These are phyloP conservation scores for Melanerpes aurifrons DNA, from an alignment of 2,113 vertebrate genomes.

Conservation along the genomic window DNA sequence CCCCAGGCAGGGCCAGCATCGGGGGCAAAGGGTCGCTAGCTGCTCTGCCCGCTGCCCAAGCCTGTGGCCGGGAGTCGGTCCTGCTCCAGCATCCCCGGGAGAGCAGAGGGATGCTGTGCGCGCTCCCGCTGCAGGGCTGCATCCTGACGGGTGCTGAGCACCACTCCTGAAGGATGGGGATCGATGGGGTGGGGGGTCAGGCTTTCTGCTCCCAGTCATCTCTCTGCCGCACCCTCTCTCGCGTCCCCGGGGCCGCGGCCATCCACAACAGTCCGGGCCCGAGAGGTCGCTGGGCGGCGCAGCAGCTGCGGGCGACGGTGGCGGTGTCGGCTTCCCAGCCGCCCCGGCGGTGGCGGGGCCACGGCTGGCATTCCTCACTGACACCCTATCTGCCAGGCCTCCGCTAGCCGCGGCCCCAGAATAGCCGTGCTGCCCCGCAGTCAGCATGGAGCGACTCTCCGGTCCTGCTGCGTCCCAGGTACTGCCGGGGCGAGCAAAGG, in stretches of 20 bases:
- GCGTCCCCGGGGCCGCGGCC: not conserved
- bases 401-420: conserved; percentile 47
- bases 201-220: not conserved
- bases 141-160: not conserved
- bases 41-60: not conserved
- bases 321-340: not conserved
- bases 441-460: conserved; percentile 52
- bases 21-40: not conserved
- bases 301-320: not conserved
- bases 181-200: fast-evolving
- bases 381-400: conserved; percentile 56
- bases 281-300: not conserved
- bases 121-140: not conserved
- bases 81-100: not conserved
- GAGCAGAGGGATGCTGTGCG: not conserved
- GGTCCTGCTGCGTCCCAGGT: conserved; percentile 30
- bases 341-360: not conserved
- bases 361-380: conserved; percentile 50
- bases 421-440: conserved; percentile 54
- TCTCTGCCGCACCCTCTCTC: not conserved
- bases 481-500: not conserved
- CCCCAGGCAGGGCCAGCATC: not conserved
- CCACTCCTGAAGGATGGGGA: fast-evolving
- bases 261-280: not conserved
- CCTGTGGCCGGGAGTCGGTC: not conserved